Evolutionary conservation across 2,888 invertebrate species (phyloP).

Genomic region (Hydropsyche betteni): DNA sequence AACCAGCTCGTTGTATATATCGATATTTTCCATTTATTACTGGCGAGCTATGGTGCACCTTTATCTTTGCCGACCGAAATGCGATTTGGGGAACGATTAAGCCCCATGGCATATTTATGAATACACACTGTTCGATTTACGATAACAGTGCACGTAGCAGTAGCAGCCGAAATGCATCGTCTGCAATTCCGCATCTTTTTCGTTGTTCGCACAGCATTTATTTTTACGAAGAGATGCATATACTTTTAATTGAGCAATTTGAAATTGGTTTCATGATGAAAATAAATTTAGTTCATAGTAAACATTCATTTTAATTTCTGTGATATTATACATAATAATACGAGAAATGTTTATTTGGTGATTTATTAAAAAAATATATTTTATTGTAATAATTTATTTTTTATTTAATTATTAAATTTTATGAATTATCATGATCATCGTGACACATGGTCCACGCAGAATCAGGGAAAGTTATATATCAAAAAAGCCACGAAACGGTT

Average conservation of each 20-base stretch:
- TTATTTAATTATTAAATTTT: not conserved
- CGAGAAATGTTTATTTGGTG: too few species aligned
- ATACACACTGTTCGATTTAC: slow-evolving; percentile 48
- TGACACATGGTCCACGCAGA: slow-evolving; percentile 11
- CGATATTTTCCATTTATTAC: slow-evolving; percentile 46
- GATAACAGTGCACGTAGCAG: slow-evolving; percentile 43
- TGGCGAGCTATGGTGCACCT: slow-evolving; percentile 31
- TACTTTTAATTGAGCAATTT: too few species aligned
- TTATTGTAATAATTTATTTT: too few species aligned
- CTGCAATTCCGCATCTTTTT: slow-evolving; percentile 33
- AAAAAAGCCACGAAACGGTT: slow-evolving; percentile 37
- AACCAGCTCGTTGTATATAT: slow-evolving; percentile 28
- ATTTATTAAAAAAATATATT: too few species aligned
- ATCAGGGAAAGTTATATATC: slow-evolving; percentile 24
- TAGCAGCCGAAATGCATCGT: slow-evolving; percentile 39
- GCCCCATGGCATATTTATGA: slow-evolving; percentile 50
- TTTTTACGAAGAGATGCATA: too few species aligned
- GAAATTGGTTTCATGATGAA: too few species aligned
- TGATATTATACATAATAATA: too few species aligned
- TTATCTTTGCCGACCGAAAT: slow-evolving; percentile 46
- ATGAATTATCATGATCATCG: not conserved
- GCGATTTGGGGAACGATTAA: slow-evolving; percentile 50
- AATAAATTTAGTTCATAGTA: too few species aligned
- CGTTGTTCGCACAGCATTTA: too few species aligned
- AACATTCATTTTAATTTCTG: too few species aligned